Conservation (phyloP, 2,797 vertebrate species). For the Peromyscus eremicus region DNA sequence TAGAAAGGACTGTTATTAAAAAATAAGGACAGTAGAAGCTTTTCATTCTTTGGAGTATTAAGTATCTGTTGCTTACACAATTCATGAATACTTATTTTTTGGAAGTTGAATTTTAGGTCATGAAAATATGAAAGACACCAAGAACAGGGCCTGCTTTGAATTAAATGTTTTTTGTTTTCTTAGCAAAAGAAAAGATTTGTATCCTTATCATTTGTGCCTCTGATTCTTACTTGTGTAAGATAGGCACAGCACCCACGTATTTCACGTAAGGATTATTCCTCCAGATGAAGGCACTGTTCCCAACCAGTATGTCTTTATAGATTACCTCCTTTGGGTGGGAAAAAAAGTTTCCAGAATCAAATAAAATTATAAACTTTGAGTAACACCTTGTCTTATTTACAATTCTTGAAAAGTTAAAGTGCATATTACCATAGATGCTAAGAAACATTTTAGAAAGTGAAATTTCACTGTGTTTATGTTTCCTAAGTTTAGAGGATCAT, state of each 20-base stretch:
- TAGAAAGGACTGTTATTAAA: conserved; percentile 82
- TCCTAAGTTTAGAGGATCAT: not conserved
- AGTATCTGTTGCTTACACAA: conserved; percentile 1
- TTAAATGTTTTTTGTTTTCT: conserved; percentile 22
- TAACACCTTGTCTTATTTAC: not conserved
- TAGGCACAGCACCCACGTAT: fast-evolving
- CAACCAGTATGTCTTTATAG: not conserved
- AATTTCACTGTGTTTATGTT: not conserved
- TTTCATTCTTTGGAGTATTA: conserved; percentile 76
- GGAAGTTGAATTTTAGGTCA: conserved; percentile 6
- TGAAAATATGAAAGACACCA: not conserved
- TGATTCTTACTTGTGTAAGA: not conserved
- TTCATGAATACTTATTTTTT: not conserved
- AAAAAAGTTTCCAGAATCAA: not conserved
- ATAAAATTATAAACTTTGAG: not conserved
- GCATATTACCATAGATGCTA: not conserved
- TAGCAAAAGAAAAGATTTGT: not conserved
- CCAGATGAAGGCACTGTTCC: not conserved
- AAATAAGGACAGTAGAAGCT: conserved; percentile 79
- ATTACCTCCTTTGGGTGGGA: not conserved
- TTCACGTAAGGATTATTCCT: not conserved
- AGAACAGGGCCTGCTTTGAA: not conserved
- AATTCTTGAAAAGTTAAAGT: conserved; percentile 8
- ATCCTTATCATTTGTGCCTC: not conserved
- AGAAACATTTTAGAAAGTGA: not conserved